Percentiles rank a stretch among this genome's conserved stretches.
phyloP scores from a whole-genome alignment of 2,888 invertebrate species.

The Leptinotarsa juncta region DNA sequence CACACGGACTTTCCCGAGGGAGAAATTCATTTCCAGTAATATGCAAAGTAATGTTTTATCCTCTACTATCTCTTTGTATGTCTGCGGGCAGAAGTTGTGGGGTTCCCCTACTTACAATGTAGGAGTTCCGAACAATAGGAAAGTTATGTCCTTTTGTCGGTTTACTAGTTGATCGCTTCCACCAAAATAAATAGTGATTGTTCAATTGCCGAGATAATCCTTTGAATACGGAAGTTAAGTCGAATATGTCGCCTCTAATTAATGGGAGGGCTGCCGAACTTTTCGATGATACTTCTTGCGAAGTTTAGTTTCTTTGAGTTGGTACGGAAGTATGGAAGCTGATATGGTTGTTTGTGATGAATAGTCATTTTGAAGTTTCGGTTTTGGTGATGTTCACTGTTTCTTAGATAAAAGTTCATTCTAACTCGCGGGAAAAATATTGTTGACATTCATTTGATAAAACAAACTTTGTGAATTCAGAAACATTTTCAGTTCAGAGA shows the following conservation, averaged over 20 bases:
- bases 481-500: too few species aligned
- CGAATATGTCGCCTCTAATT: neutral
- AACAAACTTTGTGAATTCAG: too few species aligned
- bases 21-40: constrained; percentile 19
- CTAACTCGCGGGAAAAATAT: too few species aligned
- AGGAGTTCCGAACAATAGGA: constrained; percentile 23
- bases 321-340: neutral
- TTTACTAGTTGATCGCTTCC: constrained; percentile 22
- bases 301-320: constrained; percentile 1
- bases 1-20: constrained; percentile 18
- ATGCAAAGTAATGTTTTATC: constrained; percentile 25
- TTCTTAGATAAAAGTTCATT: too few species aligned
- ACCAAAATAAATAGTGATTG: constrained; percentile 21
- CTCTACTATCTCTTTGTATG: constrained; percentile 24
- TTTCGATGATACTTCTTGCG: neutral
- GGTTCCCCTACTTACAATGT: constrained; percentile 20
- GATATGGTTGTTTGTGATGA: neutral
- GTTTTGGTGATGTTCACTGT: too few species aligned
- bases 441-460: neutral
- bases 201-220: constrained; percentile 15
- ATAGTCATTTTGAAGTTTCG: neutral
- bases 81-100: constrained; percentile 6
- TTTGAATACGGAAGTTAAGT: constrained; percentile 8
- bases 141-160: constrained; percentile 24
- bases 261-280: neutral